Base-by-base conservation (phyloP, 1,140 invertebrate species). In the Eufriesea mexicana region DNA sequence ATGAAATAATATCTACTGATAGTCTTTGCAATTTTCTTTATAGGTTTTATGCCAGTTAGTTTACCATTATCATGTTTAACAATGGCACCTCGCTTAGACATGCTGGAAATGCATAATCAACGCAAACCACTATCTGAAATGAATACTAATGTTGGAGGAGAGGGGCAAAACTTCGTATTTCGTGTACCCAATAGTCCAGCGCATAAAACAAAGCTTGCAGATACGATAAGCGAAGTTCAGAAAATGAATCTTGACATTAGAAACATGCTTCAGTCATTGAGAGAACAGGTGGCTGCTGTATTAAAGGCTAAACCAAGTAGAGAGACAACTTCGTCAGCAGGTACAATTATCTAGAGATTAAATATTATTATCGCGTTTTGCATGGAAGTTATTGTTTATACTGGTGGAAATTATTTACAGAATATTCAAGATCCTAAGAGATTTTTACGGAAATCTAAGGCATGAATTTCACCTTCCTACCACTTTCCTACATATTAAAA, bases 21-120 rank as follows among this genome's bases (percentile, higher is more conserved):
- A 54, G 62, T 67, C 18, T 20, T 49, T 71, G 77, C 25, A 59
- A 35, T 55, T 20, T 57, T 68, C 2, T 35, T 83, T 62, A 45
- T 88, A 96, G 97, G 97, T 78, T 98, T 97, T 90, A 95, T 98
- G 91, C 98, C 98, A 0, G 93, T 95, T 47, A 95, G 96, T 78
- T 95, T 99, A 80, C 98, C 98, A 16, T 95, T 96, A 1, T 99
- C 98, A 74, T 98, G 98, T 92, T 95, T 99, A 73, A 98, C 98
- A 9, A 98, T 98, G 95, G 97, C 98, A 9, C 99, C 99, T 6
- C 95, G 98, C 79, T 96, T 98, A 54, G 97, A 98, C 89, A 95
- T 96, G 79, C 93, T 97, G 18, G 96, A 97, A 81, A 94, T 92
- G 2, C 90, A 95, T n/a, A 95, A 94, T 85, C 95, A 95, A 71